These are phyloP conservation scores for Aptenodytes forsteri DNA, from an alignment of 2,113 vertebrate species.

Conservation along the genomic window DNA sequence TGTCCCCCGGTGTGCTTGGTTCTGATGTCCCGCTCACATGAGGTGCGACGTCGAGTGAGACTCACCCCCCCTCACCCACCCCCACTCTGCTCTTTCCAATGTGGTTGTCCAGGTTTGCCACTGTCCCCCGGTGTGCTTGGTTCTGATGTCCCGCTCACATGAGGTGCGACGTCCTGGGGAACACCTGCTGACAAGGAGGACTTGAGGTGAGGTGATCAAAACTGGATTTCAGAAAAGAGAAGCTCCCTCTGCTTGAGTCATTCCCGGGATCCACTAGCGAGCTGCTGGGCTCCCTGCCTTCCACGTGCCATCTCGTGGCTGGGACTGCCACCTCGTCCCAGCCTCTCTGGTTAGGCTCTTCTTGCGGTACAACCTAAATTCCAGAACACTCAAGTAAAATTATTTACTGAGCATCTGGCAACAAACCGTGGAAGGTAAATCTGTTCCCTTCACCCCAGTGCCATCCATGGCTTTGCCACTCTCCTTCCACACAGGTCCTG, in stretches of 20 bases:
- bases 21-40: background rate
- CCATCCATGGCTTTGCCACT: background rate
- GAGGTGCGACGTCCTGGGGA: background rate
- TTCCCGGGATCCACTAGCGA: fast-evolving
- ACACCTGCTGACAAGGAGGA: background rate
- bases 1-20: background rate
- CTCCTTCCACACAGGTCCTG: background rate
- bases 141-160: background rate
- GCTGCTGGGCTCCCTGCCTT: background rate
- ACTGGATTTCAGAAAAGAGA: background rate
- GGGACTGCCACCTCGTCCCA: too few relatives aligned
- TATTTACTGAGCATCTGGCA: background rate
- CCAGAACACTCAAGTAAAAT: background rate
- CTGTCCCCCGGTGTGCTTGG: background rate
- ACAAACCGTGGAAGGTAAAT: background rate
- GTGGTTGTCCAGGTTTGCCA: background rate
- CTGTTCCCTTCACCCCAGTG: background rate
- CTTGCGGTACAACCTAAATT: background rate
- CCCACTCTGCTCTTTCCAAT: background rate
- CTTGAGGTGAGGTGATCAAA: background rate
- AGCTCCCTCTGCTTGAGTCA: background rate
- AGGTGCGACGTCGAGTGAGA: background rate
- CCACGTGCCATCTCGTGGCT: fast-evolving
- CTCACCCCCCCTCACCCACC: too few relatives aligned
- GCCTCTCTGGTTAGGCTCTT: background rate